A percentile compares a stretch with the other conserved stretches of the same genome.
phyloP scores from a whole-genome alignment of 2,113 vertebrate genomes.

The Struthio camelus region DNA sequence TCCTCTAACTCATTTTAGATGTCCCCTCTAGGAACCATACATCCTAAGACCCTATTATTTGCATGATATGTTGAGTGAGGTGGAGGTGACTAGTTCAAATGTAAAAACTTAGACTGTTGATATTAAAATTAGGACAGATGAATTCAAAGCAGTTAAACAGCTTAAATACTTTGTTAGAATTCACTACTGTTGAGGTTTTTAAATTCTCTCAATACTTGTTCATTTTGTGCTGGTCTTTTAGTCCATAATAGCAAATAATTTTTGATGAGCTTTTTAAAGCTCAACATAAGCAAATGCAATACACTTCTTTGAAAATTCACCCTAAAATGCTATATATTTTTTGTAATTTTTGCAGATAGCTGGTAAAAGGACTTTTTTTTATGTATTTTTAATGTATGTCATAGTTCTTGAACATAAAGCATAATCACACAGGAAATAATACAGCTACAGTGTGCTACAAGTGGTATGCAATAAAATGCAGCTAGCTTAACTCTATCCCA shows the following conservation, averaged over 20 bases:
- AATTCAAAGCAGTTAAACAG: neutral
- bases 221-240: neutral
- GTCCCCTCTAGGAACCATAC: neutral
- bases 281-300: neutral
- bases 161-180: neutral
- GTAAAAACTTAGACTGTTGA: neutral
- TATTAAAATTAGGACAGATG: neutral
- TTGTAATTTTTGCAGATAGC: neutral
- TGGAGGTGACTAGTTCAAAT: neutral
- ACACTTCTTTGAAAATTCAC: neutral
- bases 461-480: neutral
- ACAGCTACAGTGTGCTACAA: neutral
- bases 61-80: neutral
- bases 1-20: neutral
- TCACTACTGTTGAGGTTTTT: neutral
- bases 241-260: neutral
- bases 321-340: neutral
- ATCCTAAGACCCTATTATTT: neutral
- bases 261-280: neutral
- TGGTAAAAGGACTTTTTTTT: neutral
- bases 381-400: neutral
- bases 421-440: neutral
- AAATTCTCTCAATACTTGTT: neutral
- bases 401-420: neutral
- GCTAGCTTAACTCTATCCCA: neutral